phyloP scores from a whole-genome alignment of 2,888 invertebrate genomes.

The Caenorhabditis sp. region DNA sequence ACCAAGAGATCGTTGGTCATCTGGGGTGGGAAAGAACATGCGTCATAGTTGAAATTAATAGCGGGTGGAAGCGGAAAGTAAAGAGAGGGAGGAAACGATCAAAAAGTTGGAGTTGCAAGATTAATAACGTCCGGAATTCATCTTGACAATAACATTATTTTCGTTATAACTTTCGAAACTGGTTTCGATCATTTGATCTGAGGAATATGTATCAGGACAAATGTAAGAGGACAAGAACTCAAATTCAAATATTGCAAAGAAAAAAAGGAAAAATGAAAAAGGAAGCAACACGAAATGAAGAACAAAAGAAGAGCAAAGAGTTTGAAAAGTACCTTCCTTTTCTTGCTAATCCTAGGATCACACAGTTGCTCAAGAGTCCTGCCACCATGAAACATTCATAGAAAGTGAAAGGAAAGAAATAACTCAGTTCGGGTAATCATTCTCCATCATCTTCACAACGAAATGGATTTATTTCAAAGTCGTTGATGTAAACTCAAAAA shows the following conservation, averaged over 20 bases:
- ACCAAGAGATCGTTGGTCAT: constrained; percentile 34
- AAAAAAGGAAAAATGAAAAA: neutral
- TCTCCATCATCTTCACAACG: constrained; percentile 24
- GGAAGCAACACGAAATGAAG: constrained; percentile 21
- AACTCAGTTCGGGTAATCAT: constrained; percentile 1
- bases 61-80: constrained; percentile 7
- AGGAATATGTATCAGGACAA: too few species aligned
- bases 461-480: too few species aligned
- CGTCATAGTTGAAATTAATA: constrained; percentile 54
- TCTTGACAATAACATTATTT: constrained; percentile 40
- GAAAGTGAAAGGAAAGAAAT: neutral
- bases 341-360: constrained; percentile 47
- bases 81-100: neutral
- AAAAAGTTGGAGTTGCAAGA: constrained; percentile 23
- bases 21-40: constrained; percentile 34
- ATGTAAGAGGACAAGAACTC: too few species aligned
- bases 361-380: constrained; percentile 20
- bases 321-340: constrained; percentile 21
- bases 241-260: too few species aligned
- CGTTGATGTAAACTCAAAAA: too few species aligned
- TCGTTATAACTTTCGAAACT: neutral
- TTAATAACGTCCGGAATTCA: constrained; percentile 15
- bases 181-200: too few species aligned
- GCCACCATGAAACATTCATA: constrained; percentile 9
- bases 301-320: constrained; percentile 7